These are phyloP conservation scores for Catharus ustulatus DNA, from an alignment of 2,797 vertebrate genomes.

Conservation along the genomic window DNA sequence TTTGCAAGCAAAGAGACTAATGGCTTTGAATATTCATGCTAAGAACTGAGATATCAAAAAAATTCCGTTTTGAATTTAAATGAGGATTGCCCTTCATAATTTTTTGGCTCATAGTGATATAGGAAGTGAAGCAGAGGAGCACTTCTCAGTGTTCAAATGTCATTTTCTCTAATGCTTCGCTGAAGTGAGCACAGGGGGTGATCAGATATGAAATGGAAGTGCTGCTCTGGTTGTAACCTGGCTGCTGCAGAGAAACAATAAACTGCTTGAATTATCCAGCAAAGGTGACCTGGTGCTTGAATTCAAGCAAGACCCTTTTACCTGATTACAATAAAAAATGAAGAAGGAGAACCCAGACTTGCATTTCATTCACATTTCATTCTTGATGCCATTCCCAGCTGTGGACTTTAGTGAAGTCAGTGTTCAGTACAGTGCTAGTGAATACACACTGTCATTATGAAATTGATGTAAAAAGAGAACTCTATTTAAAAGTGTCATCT, in stretches of 20 bases:
- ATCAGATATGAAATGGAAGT: background rate
- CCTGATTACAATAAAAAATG: background rate
- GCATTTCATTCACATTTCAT: background rate
- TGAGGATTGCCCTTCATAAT: background rate
- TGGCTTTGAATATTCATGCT: background rate
- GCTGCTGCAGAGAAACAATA: background rate
- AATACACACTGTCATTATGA: background rate
- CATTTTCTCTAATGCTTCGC: background rate
- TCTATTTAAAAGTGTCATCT: background rate
- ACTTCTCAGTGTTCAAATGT: background rate
- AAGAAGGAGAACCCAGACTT: background rate
- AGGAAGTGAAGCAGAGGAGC: background rate
- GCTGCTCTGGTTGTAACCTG: background rate
- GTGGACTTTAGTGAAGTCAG: background rate
- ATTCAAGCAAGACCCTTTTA: background rate
- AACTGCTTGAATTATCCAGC: background rate
- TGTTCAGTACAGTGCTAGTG: background rate
- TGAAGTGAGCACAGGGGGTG: background rate
- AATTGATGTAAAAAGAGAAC: background rate
- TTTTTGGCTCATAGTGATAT: background rate
- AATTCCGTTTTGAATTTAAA: background rate
- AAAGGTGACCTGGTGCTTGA: background rate
- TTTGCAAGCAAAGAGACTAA: background rate
- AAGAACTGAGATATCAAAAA: background rate
- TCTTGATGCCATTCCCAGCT: background rate